Evolutionary conservation across 2,888 invertebrate species (phyloP), one percentile per base, ranked within the genome.

Genomic region (Leptothorax acervorum): DNA sequence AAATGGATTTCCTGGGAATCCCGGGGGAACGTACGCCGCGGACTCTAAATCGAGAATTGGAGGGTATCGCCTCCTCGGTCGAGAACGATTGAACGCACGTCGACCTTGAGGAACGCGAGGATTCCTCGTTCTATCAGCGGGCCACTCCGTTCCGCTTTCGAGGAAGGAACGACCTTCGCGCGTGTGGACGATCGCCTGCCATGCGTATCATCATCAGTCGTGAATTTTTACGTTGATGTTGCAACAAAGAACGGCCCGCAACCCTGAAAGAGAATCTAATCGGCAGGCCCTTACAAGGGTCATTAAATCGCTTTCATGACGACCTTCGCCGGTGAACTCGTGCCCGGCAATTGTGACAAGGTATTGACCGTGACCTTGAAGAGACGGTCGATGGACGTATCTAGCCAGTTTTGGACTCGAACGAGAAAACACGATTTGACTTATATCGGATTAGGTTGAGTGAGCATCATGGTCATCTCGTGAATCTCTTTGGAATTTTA

Each of bases 151-250:
- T 86, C 74, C 86, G 83, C 84, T 89, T 87, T 86, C 85, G 73
- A 76, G 62, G 74, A 65, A 85, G 83, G 66, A 68, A 45, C 70
- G 87, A 55, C 89, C 89, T 89, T 89, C 88, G 65, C 74, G 78
- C 53, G 65, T 81, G 82, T 31, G 68, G 35, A 82, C 83, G 82
- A 82, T 85, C 66, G 55, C 55, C 78, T 62, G n/a, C n/a, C 31
- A 48, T 70, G 55, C 63, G 60, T 78, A 78, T 70, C 83, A 83
- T 84, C 84, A 66, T 71, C 78, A 63, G 70, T 57, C 75, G n/a
- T 48, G 70, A 85, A 85, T 84, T 75, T 78, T 53, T 75, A 55
- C 39, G 31, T 48, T 42, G 83, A 39, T 79, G 73, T 68, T 57
- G 76, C 60, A 71, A 88, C 83, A 85, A 88, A 85, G 84, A 85